phyloP scores from a whole-genome alignment of 2,797 vertebrate genomes.

The Emys orbicularis region DNA sequence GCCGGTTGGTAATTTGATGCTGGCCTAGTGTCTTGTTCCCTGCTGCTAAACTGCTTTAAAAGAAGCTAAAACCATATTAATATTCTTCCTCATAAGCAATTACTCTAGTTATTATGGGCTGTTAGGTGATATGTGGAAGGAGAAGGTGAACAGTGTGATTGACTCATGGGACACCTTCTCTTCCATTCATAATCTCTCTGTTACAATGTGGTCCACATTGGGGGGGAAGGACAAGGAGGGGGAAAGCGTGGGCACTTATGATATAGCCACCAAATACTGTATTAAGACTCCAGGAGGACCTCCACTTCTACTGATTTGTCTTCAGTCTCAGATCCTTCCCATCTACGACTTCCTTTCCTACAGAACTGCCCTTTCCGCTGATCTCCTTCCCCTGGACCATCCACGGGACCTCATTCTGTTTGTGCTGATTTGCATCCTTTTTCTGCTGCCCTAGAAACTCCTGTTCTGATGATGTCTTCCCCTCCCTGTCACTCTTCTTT shows the following conservation, averaged over 20 bases:
- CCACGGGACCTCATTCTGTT: background rate
- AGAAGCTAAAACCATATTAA: conserved; percentile 22
- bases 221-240: background rate
- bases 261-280: background rate
- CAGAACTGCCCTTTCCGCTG: background rate
- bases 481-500: conserved; percentile 5
- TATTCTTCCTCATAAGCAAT: conserved; percentile 31
- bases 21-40: background rate
- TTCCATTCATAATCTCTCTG: background rate
- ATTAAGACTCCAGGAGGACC: background rate
- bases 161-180: background rate
- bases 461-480: background rate
- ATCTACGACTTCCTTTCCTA: background rate
- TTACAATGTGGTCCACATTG: background rate
- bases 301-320: background rate
- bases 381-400: background rate
- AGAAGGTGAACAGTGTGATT: background rate
- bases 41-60: background rate
- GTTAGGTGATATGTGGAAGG: conserved; percentile 16
- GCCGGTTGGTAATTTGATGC: background rate
- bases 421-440: background rate
- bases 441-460: background rate
- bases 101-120: conserved; percentile 26
- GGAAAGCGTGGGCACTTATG: background rate
- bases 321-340: background rate